Evolutionary conservation across 2,113 vertebrate genomes (phyloP).

Genomic region (Hippocampus mohnikei): DNA sequence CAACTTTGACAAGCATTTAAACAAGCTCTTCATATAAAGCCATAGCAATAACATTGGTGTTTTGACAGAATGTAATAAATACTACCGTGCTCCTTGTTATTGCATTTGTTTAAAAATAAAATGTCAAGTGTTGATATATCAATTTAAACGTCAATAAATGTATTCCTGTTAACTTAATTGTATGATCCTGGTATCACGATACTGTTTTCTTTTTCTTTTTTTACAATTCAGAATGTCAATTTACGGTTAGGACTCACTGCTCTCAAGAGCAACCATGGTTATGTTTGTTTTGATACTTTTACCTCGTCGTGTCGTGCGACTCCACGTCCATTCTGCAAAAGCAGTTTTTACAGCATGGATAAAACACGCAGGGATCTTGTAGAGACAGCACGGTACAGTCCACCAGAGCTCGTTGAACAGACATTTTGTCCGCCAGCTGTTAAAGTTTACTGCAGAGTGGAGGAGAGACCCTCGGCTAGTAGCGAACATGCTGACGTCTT

Average conservation of each 20-base stretch:
- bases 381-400: slow-evolving; percentile 58
- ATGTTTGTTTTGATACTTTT: not conserved
- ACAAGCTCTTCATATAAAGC: no score
- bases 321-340: slow-evolving; percentile 53
- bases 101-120: no score
- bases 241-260: not conserved
- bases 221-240: not conserved
- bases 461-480: not conserved
- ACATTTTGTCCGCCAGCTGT: slow-evolving; percentile 38
- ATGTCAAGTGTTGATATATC: no score
- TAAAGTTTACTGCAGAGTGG: not conserved
- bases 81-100: no score
- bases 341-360: slow-evolving; percentile 64
- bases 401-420: slow-evolving; percentile 49
- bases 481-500: not conserved
- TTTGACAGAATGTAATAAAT: no score
- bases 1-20: no score
- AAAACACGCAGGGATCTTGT: slow-evolving; percentile 53
- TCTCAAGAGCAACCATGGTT: not conserved
- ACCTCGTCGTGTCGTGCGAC: slow-evolving; percentile 42
- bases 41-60: no score
- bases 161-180: no score
- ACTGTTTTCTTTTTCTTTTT: no score
- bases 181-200: no score
- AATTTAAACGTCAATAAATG: no score